Conservation (phyloP, 2,888 invertebrate genomes). For the Liposcelis brunnea region DNA sequence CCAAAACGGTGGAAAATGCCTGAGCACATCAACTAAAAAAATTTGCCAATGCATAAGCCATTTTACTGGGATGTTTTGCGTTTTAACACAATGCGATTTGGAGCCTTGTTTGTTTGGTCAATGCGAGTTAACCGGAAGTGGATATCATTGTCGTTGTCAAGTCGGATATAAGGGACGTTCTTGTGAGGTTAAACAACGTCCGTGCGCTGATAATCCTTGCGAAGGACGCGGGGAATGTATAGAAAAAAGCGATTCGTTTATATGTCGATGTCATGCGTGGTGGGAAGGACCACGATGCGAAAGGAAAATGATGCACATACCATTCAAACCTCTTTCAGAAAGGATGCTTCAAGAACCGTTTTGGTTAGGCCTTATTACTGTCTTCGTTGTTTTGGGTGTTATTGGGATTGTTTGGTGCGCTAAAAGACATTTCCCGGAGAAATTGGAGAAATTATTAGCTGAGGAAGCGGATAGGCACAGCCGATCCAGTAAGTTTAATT, state of each 20-base stretch:
- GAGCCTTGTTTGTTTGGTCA: conserved; percentile 37
- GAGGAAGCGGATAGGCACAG: conserved; percentile 55
- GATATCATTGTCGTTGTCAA: conserved; percentile 45
- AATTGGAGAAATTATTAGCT: conserved; percentile 63
- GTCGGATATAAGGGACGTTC: conserved; percentile 39
- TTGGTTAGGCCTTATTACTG: conserved; percentile 75
- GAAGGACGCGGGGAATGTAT: conserved; percentile 56
- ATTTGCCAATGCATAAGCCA: conserved; percentile 52
- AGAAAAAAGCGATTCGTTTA: conserved; percentile 43
- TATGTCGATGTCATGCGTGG: conserved; percentile 57
- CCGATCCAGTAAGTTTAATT: conserved; percentile 45
- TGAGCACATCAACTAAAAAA: conserved; percentile 17
- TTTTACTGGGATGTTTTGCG: conserved; percentile 60
- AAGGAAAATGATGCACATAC: conserved; percentile 45
- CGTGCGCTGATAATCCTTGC: conserved; percentile 57
- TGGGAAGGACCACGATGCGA: conserved; percentile 56
- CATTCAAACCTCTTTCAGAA: conserved; percentile 54
- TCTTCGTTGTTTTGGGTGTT: conserved; percentile 57
- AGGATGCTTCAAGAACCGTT: conserved; percentile 76
- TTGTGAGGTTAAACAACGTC: conserved; percentile 48
- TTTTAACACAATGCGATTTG: conserved; percentile 54
- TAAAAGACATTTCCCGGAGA: conserved; percentile 70
- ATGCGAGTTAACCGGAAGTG: conserved; percentile 29
- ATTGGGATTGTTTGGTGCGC: conserved; percentile 72
- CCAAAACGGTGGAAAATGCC: conserved; percentile 48